Evolutionary conservation across 1,140 invertebrate species (phyloP).

Genomic region (fruit fly (Drosophila melanogaster)): Release_6_plus_ISO1_MT NT_033779.5:12803501-12804000

Average conservation of each 20-base stretch:
- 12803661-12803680: constrained; percentile 76
- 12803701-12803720: constrained; percentile 53
- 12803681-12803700: constrained; percentile 78
- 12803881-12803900: no score
- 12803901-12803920: no score
- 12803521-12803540: constrained; percentile 66
- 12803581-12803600: constrained; percentile 2
- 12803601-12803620: constrained; percentile 64
- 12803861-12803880: no score
- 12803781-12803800: constrained; percentile 67
- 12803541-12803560: constrained; percentile 38
- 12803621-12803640: constrained; percentile 68
- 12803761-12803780: constrained; percentile 73
- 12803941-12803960: no score
- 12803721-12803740: constrained; percentile 12
- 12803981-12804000: background rate
- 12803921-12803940: no score
- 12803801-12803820: constrained; percentile 33
- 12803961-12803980: background rate
- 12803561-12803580: background rate
- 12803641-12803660: constrained; percentile 75
- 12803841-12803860: no score
- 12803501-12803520: constrained; percentile 69
- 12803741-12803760: constrained; percentile 45
- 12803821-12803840: constrained; percentile 20